Conservation (phyloP, 2,113 vertebrate species). For the Anser cygnoides region DNA sequence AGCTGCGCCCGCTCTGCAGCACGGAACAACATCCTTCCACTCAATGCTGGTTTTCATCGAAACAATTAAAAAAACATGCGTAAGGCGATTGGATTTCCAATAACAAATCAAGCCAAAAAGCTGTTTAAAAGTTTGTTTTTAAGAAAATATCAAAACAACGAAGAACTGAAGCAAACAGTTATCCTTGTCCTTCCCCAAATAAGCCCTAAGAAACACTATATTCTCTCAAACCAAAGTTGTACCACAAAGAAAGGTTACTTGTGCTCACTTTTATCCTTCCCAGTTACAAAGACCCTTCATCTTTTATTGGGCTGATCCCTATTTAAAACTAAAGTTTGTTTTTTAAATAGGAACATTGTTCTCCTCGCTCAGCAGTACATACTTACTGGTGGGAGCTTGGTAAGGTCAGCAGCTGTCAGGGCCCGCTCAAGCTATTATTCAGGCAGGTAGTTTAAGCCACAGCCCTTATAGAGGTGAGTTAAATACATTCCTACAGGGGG, state of each 20-base stretch:
- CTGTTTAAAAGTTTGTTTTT: constrained; percentile 3
- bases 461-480: background rate
- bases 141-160: constrained; percentile 31
- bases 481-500: background rate
- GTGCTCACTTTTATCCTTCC: background rate
- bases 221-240: constrained; percentile 1
- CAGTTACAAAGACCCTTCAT: background rate
- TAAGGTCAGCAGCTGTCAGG: fast-evolving
- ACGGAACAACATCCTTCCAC: background rate
- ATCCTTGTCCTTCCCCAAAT: constrained; percentile 28
- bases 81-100: constrained; percentile 38
- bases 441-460: background rate
- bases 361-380: background rate
- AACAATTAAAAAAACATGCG: background rate
- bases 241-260: background rate
- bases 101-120: constrained; percentile 34
- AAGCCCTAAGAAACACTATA: constrained; percentile 8
- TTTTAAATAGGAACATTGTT: background rate
- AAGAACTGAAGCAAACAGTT: constrained; percentile 37
- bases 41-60: background rate
- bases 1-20: background rate
- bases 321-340: background rate
- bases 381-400: background rate
- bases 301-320: background rate
- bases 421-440: background rate